Percentiles rank a stretch among this genome's conserved stretches.
These are phyloP conservation scores for Epirrita christyi DNA, from an alignment of 2,888 invertebrate species.

Conservation along the genomic window DNA sequence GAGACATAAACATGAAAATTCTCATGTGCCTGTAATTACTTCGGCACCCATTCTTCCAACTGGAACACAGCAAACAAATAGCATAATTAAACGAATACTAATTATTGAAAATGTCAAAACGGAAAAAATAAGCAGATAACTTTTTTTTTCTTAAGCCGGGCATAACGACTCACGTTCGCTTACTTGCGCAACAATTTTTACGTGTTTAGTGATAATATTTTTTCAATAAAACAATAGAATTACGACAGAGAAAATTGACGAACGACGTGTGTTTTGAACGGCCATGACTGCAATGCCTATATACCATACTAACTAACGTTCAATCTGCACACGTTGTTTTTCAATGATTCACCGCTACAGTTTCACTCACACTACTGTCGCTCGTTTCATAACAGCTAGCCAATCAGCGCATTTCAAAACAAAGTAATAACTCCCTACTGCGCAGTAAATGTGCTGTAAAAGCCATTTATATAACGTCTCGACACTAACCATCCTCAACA, in stretches of 20 bases:
- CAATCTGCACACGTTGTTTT: background rate
- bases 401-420: slow-evolving; percentile 17
- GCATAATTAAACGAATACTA: too few relatives aligned
- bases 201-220: too few relatives aligned
- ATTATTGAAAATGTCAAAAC: too few relatives aligned
- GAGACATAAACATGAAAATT: too few relatives aligned
- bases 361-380: background rate
- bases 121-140: too few relatives aligned
- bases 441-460: slow-evolving; percentile 21
- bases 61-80: too few relatives aligned
- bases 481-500: slow-evolving; percentile 62
- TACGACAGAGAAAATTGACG: too few relatives aligned
- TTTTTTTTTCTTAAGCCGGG: too few relatives aligned
- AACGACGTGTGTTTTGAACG: background rate
- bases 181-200: too few relatives aligned
- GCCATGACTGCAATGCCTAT: background rate
- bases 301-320: background rate
- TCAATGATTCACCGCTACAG: background rate
- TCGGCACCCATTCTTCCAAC: too few relatives aligned
- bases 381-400: background rate
- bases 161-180: too few relatives aligned
- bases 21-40: too few relatives aligned
- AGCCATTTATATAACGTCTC: slow-evolving; percentile 34
- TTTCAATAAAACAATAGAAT: background rate
- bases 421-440: slow-evolving; percentile 17